Evolutionary conservation across 2,888 invertebrate genomes (phyloP).

Genomic region (Caenorhabditis sinica): DNA sequence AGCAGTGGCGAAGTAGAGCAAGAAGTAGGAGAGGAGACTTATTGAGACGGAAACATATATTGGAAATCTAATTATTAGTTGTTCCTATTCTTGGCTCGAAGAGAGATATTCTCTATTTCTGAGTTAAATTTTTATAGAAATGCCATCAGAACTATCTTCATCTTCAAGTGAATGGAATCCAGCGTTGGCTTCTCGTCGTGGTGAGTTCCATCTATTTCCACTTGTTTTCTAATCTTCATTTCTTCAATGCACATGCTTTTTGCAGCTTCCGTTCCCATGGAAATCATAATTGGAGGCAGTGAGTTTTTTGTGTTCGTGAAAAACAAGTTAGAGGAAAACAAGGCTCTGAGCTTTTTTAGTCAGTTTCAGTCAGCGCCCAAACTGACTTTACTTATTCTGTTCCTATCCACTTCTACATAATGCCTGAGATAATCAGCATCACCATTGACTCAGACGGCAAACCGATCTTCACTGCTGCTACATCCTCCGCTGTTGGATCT

Average conservation of each 20-base stretch:
- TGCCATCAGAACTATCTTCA: constrained; percentile 10
- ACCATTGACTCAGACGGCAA: constrained; percentile 52
- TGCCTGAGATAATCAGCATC: constrained; percentile 22
- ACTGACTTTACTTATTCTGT: no score
- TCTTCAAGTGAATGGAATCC: constrained; percentile 31
- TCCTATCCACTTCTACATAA: neutral
- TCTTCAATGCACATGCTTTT: neutral
- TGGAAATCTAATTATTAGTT: neutral
- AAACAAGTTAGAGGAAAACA: constrained; percentile 1
- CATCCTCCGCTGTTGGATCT: constrained; percentile 32
- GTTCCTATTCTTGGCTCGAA: no score
- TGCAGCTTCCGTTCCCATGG: constrained; percentile 59
- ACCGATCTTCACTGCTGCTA: constrained; percentile 38
- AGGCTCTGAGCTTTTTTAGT: neutral
- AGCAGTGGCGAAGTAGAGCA: neutral
- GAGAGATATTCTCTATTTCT: neutral
- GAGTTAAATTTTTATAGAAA: constrained; percentile 12
- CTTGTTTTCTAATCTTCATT: neutral
- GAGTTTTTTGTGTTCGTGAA: constrained; percentile 22
- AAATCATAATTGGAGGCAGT: constrained; percentile 54
- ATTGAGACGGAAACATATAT: neutral
- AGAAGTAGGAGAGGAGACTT: neutral
- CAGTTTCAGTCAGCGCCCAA: neutral
- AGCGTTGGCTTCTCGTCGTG: constrained; percentile 34
- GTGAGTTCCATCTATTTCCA: neutral